Conservation (phyloP, 2,888 invertebrate species). For the Apotomis betuletana region DNA sequence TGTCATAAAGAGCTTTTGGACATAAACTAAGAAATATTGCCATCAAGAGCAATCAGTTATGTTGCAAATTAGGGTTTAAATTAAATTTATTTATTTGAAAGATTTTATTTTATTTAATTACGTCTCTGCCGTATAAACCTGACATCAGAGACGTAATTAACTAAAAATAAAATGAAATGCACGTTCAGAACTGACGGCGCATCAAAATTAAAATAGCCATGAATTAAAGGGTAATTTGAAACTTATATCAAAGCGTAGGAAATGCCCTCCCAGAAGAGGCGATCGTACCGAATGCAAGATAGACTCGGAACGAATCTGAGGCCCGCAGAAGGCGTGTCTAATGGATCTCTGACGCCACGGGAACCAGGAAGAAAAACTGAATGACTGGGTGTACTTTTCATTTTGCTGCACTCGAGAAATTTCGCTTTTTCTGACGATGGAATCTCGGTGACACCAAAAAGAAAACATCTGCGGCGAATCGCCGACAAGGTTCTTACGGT, state of each 20-base stretch:
- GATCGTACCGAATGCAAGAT: constrained; percentile 22
- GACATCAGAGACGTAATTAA: neutral
- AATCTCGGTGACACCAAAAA: constrained; percentile 4
- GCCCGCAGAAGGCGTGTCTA: constrained; percentile 34
- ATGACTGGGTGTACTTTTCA: constrained; percentile 12
- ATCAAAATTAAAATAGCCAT: constrained; percentile 22
- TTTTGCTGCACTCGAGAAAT: constrained; percentile 23
- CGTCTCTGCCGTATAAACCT: too few relatives aligned
- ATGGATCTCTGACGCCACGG: constrained; percentile 23
- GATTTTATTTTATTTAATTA: too few relatives aligned
- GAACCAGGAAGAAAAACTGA: constrained; percentile 35
- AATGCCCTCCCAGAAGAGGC: constrained; percentile 35
- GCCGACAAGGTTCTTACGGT: neutral
- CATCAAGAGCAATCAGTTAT: too few relatives aligned
- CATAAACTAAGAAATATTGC: too few relatives aligned
- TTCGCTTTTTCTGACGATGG: constrained; percentile 18
- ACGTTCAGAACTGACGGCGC: neutral
- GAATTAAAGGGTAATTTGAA: constrained; percentile 32
- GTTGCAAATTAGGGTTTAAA: too few relatives aligned
- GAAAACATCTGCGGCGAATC: neutral
- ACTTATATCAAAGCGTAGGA: constrained; percentile 27
- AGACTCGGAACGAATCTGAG: constrained; percentile 33
- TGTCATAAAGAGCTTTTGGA: too few relatives aligned
- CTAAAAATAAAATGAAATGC: constrained; percentile 5
- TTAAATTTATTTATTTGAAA: too few relatives aligned